Percentiles rank a stretch among this genome's conserved stretches.
Conservation (phyloP, 1,140 invertebrate genomes). For the Nephila pilipes region DNA sequence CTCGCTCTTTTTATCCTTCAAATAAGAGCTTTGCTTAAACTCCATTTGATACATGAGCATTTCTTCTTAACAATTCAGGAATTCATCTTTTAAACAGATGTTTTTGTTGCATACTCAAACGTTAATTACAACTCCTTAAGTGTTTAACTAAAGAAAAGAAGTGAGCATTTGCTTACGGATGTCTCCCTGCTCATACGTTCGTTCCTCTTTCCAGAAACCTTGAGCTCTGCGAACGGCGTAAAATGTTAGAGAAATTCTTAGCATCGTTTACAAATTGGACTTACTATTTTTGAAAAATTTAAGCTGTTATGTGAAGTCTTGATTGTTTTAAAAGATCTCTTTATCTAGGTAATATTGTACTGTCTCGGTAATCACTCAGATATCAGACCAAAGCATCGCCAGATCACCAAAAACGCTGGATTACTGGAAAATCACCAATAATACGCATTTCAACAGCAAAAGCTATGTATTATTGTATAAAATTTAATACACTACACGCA, state of each 20-base stretch:
- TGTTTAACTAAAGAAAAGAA: conserved; percentile 2
- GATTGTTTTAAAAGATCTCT: no score
- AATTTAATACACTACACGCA: no score
- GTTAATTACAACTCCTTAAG: conserved; percentile 36
- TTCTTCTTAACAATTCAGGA: conserved; percentile 7
- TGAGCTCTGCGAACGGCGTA: background rate
- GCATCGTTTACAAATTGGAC: no score
- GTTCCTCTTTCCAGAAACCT: background rate
- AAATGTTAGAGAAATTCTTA: background rate
- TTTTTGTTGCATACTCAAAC: conserved; percentile 38
- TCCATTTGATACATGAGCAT: conserved; percentile 27
- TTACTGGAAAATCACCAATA: no score
- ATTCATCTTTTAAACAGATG: conserved; percentile 25
- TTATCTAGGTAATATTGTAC: no score
- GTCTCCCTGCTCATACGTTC: background rate
- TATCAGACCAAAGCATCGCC: no score
- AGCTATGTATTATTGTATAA: no score
- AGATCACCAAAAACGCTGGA: no score
- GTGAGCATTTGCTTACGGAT: background rate
- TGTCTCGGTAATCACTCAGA: no score
- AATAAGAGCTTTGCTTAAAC: conserved; percentile 10
- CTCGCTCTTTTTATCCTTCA: background rate
- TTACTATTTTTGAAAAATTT: no score
- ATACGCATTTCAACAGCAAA: no score
- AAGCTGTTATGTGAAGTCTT: no score